A percentile compares a stretch with the other conserved stretches of the same genome.
Evolutionary conservation across 2,113 vertebrate genomes (phyloP).

Genomic region (Corvus moneduloides): DNA sequence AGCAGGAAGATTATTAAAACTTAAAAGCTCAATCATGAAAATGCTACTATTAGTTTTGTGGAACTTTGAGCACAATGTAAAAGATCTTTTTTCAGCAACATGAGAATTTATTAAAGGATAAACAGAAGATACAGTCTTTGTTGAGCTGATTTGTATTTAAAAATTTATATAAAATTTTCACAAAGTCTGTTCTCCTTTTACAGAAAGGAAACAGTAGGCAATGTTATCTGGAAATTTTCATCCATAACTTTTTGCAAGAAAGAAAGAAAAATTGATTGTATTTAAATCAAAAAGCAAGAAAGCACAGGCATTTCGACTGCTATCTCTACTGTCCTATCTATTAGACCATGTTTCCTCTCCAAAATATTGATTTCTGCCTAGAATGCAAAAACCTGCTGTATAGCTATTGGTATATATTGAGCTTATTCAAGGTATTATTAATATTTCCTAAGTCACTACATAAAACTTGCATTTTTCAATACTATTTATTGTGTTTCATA

Average conservation of each 20-base stretch:
- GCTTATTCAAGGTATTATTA: neutral
- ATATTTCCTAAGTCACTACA: neutral
- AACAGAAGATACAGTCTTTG: neutral
- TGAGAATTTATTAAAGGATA: neutral
- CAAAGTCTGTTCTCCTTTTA: neutral
- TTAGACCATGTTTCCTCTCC: neutral
- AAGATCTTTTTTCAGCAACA: neutral
- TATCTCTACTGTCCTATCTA: neutral
- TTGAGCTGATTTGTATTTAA: neutral
- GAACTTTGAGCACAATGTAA: neutral
- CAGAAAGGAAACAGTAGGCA: neutral
- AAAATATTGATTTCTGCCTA: neutral
- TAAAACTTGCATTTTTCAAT: conserved; percentile 4
- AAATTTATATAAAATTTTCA: neutral
- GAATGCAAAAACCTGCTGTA: neutral
- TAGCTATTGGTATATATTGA: neutral
- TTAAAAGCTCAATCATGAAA: neutral
- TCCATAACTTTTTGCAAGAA: neutral
- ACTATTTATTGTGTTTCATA: conserved; percentile 30
- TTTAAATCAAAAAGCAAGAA: neutral
- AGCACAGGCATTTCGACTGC: neutral
- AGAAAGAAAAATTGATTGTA: neutral
- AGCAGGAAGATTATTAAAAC: neutral
- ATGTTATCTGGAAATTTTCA: neutral
- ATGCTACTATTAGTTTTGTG: neutral